A percentile compares a stretch with the other conserved stretches of the same genome.
Conservation (phyloP, 92 coral and sea anemone genomes). For the Porites lobata region DNA sequence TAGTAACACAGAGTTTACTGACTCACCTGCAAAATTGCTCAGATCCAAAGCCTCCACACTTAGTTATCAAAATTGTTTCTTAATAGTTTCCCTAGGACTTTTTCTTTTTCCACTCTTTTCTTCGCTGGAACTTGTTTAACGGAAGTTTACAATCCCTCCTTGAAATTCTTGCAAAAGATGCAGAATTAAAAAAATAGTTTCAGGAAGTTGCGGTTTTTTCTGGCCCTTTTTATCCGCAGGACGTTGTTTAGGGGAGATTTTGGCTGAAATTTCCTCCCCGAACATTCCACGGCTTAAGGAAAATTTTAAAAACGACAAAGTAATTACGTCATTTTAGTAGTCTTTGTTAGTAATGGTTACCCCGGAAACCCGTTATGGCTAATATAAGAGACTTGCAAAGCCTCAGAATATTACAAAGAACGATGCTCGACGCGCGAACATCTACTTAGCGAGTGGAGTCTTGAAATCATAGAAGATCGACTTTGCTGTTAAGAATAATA, state of each 20-base stretch:
- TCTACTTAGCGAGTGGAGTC: not conserved
- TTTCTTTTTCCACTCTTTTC: not conserved
- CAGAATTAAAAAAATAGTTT: not conserved
- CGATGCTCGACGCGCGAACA: constrained; percentile 45
- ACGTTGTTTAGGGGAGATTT: not conserved
- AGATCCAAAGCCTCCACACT: not conserved
- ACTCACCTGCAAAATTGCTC: not conserved
- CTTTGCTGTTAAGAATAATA: no score
- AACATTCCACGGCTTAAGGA: constrained; percentile 43
- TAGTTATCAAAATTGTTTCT: not conserved
- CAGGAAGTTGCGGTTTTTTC: constrained; percentile 2
- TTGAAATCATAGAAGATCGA: not conserved
- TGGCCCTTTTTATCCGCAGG: constrained; percentile 1
- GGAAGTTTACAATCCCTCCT: not conserved
- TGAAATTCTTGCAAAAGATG: constrained; percentile 1
- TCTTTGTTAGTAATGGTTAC: constrained; percentile 26
- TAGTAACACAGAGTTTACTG: not conserved
- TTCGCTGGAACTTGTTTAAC: not conserved
- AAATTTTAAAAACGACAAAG: constrained; percentile 6
- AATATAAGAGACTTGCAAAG: constrained; percentile 12
- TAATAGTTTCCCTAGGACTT: constrained; percentile 1
- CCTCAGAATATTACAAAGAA: constrained; percentile 28
- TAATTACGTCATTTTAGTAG: constrained; percentile 13
- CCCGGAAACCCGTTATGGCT: constrained; percentile 34
- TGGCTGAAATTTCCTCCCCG: not conserved